Evolutionary conservation across 2,113 vertebrate species (phyloP).

Genomic region (Andinoacara biseriatus): DNA sequence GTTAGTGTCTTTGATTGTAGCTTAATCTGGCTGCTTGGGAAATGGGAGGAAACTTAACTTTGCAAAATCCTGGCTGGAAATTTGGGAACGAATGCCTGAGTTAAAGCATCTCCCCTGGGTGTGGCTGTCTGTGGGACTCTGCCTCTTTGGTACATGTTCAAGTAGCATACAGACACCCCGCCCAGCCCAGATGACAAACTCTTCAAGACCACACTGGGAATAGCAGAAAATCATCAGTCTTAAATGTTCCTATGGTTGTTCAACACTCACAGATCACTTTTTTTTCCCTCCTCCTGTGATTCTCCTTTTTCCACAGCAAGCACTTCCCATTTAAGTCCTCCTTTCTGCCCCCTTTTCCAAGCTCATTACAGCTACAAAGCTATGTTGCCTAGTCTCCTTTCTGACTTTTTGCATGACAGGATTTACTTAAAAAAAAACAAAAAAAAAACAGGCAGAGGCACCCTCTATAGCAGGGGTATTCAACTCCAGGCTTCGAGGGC

Average conservation of each 20-base stretch:
- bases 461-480: too few relatives aligned
- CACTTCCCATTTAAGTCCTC: constrained; percentile 17
- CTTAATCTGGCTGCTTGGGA: constrained; percentile 52
- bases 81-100: constrained; percentile 52
- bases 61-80: constrained; percentile 57
- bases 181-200: constrained; percentile 57
- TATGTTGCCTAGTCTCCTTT: constrained; percentile 59
- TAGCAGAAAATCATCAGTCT: constrained; percentile 48
- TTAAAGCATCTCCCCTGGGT: constrained; percentile 67
- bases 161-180: constrained; percentile 36
- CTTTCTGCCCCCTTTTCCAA: background rate
- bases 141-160: constrained; percentile 47
- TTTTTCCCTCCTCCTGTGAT: constrained; percentile 14
- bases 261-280: background rate
- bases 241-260: constrained; percentile 26
- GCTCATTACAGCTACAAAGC: constrained; percentile 59
- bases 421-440: constrained; percentile 58
- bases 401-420: constrained; percentile 64
- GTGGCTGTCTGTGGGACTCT: constrained; percentile 68
- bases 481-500: too few relatives aligned
- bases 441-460: constrained; percentile 16
- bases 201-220: constrained; percentile 34
- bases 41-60: constrained; percentile 56
- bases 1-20: constrained; percentile 17
- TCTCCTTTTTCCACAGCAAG: constrained; percentile 28